phyloP scores from a whole-genome alignment of 2,113 vertebrate species.

The Nothoprocta pentlandii region DNA sequence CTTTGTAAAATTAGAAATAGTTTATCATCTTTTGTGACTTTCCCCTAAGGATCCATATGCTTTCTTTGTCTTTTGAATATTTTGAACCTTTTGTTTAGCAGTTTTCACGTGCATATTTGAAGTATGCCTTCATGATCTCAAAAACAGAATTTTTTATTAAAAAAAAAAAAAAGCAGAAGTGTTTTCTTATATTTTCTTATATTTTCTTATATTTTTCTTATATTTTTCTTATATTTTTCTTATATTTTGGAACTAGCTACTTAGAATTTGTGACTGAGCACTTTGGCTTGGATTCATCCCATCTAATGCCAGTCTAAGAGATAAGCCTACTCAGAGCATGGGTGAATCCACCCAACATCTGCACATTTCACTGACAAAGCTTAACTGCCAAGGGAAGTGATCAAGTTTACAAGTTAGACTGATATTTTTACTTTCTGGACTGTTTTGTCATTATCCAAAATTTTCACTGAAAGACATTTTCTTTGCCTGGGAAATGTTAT shows the following conservation, averaged over 20 bases:
- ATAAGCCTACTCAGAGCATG: neutral
- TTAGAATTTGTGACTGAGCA: neutral
- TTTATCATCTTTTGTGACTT: neutral
- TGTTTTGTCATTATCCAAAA: neutral
- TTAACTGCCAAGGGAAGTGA: neutral
- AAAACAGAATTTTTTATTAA: neutral
- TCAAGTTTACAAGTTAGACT: accelerated
- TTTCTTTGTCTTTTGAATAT: neutral
- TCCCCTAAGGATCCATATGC: neutral
- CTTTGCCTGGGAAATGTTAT: neutral
- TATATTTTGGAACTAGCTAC: neutral
- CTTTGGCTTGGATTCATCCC: neutral
- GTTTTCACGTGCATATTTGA: neutral
- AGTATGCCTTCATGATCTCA: neutral
- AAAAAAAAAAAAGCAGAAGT: neutral
- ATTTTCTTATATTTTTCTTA: no score
- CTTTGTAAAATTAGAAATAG: neutral
- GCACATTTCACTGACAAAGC: neutral
- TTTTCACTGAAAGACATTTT: neutral
- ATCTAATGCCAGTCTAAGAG: neutral
- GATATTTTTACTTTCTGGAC: neutral
- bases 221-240: no score
- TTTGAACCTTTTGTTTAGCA: neutral
- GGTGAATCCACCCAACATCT: neutral
- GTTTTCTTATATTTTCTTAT: neutral